Evolutionary conservation across 92 coral and sea anemone genomes (phyloP).

Genomic region (Galaxea fascicularis): DNA sequence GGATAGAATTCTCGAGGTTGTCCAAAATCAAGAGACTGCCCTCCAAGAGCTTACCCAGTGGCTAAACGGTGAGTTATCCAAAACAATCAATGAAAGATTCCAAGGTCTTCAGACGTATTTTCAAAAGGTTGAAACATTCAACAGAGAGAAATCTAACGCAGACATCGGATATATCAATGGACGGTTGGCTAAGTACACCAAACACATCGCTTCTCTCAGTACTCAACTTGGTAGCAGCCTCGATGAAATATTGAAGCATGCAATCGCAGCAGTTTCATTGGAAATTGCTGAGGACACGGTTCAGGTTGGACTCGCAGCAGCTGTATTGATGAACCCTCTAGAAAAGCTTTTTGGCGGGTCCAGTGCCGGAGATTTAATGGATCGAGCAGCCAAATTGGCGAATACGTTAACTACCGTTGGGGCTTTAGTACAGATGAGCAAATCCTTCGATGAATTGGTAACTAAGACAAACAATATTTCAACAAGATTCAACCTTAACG

Average conservation of each 20-base stretch:
- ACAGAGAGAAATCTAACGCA: conserved; percentile 39
- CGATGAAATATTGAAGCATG: background rate
- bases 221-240: conserved; percentile 16
- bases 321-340: conserved; percentile 40
- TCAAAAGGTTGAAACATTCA: conserved; percentile 36
- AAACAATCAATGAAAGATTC: conserved; percentile 37
- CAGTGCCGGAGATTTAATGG: conserved; percentile 14
- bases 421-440: background rate
- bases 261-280: conserved; percentile 35
- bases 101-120: conserved; percentile 49
- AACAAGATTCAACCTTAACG: conserved; percentile 16
- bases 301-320: conserved; percentile 14
- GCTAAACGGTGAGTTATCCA: conserved; percentile 28
- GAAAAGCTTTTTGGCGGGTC: conserved; percentile 36
- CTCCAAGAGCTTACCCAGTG: conserved; percentile 21
- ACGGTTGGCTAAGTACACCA: conserved; percentile 14
- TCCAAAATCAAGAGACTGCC: conserved; percentile 31
- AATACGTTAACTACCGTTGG: background rate
- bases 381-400: conserved; percentile 28
- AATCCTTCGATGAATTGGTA: conserved; percentile 4
- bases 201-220: background rate
- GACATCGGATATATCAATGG: conserved; percentile 29
- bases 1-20: conserved; percentile 37
- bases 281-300: conserved; percentile 43
- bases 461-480: conserved; percentile 12